Percentiles rank a stretch among this genome's conserved stretches.
Conservation (phyloP, 2,888 invertebrate genomes). For the Clepsis dumicolana region DNA sequence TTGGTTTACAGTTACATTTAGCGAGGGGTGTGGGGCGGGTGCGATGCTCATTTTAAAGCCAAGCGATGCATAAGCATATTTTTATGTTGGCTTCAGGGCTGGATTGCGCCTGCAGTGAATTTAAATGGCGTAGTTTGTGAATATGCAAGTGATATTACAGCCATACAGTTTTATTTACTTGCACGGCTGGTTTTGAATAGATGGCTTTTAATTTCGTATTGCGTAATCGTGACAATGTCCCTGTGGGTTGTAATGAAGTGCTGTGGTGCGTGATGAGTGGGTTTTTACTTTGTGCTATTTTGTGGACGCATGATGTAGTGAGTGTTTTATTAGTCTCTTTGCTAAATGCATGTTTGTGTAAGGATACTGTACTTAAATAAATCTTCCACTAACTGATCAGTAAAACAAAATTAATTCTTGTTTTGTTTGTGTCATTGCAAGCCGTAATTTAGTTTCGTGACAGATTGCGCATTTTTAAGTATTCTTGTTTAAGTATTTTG, state of each 20-base stretch:
- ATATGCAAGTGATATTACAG: constrained; percentile 58
- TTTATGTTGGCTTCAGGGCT: constrained; percentile 60
- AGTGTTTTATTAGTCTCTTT: too few relatives aligned
- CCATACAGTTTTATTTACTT: constrained; percentile 61
- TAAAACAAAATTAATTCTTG: too few relatives aligned
- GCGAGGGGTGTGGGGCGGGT: not conserved
- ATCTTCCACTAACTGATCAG: too few relatives aligned
- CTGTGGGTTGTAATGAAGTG: constrained; percentile 8
- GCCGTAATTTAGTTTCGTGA: too few relatives aligned
- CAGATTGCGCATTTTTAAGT: not conserved
- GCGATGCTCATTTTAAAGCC: constrained; percentile 41
- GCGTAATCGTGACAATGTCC: constrained; percentile 29
- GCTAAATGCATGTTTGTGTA: too few relatives aligned
- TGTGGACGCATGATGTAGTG: too few relatives aligned
- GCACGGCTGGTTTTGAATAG: constrained; percentile 46
- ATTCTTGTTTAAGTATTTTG: not conserved
- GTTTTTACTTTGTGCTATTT: not conserved
- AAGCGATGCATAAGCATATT: constrained; percentile 60
- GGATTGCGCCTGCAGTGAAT: constrained; percentile 68
- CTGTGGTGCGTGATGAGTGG: not conserved
- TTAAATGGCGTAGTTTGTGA: constrained; percentile 63
- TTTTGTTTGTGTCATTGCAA: too few relatives aligned
- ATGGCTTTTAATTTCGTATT: constrained; percentile 37
- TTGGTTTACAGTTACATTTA: constrained; percentile 38
- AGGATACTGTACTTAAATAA: too few relatives aligned